Evolutionary conservation across 1,140 invertebrate species (phyloP), one percentile per base, ranked within the genome.

Genomic region (Drosophila athabasca): DNA sequence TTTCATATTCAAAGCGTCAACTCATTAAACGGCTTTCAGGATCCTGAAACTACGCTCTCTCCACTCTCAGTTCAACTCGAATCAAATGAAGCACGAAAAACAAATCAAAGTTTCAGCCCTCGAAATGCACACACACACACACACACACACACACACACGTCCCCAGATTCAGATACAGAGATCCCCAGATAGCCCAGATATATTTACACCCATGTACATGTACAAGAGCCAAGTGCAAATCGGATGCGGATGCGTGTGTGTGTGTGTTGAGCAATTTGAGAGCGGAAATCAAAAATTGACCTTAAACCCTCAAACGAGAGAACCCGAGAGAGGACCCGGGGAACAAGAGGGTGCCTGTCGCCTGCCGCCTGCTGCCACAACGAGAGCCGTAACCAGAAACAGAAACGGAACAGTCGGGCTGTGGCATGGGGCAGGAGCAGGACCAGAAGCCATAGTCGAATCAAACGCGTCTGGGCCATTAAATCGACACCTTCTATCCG

Each of bases 261-360:
- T 87, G 83, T 87, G 83, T 79, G 76, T 74, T 73, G 71, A 76
- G 84, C 83, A 89, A 88, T 88, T 88, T 68, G 79, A 88, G 75
- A 83, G 70, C 83, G 84, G 83, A 88, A 88, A 88, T 89, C 83
- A 89, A 89, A 88, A 88, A 89, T 88, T 89, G 84, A 88, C 84
- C 83, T 83, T 89, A 88, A 89, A 77, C 76, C 60, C 58, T 52
- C 22, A 51, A 7, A 7, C 48, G 52, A 44, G 62, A 46, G 53
- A 62, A 31, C 22, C 41, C 13, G 26, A 22, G 29, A 31, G 5
- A 13, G 9, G 39, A 29, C 3, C 11, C 31, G 11, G 1, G 6
- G 8, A 19, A 57, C 13, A 55, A 26, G 13, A 29, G 7, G 29
- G 3, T 39, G 35, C 35, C 35, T 39, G 35, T 11, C 35, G 17